Base-by-base conservation (phyloP, 92 coral and sea anemone species). In the Bergia sp. region DNA sequence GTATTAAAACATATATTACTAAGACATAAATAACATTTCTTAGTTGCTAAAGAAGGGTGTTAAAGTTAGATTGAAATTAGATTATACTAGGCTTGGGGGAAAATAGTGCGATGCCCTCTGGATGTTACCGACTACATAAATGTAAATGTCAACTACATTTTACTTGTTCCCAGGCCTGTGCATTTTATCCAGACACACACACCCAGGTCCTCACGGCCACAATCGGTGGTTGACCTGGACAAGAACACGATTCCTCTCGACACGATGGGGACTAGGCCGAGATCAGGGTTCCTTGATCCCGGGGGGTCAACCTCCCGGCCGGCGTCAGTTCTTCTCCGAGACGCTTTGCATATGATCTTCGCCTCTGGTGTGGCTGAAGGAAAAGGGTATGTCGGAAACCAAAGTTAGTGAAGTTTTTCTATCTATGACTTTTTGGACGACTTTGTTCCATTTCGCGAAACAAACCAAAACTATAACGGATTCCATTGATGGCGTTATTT, bases 101-200 rank as follows among this genome's bases (percentile, higher is more conserved):
- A 53, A 0, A 11, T 53, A 23, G 29, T 61, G 69, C 20, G 5
- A 20, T 16, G 4, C 20, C 6, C 6, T 16, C 69, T 21, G 69
- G 69, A 16, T 61, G 5, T 61, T 61, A 15, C 18, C 29, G 29
- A 61, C n/a, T 61, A 57, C 2, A 16, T 16, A 57, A 6, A 18
- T 61, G 23, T 61, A 61, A 53, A 13, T 50, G 20, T 58, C 5
- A 55, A 3, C 7, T 41, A 21, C 64, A 0, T 66, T 21, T 42
- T 40, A 39, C 41, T 83, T 23, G 66, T 83, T 21, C 64, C 64
- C 13, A 83, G 87, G 65, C 87, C 87, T 1, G 87, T 83, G 50
- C 87, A 83, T 83, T 83, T 83, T 41, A 83, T 83, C 50, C 87
- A 83, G 61, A 83, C 87, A 16, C 87, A 83, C 65, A 83, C 87